Base-by-base conservation (phyloP, 2,797 vertebrate species). In the Tiaroga cobitis region DNA sequence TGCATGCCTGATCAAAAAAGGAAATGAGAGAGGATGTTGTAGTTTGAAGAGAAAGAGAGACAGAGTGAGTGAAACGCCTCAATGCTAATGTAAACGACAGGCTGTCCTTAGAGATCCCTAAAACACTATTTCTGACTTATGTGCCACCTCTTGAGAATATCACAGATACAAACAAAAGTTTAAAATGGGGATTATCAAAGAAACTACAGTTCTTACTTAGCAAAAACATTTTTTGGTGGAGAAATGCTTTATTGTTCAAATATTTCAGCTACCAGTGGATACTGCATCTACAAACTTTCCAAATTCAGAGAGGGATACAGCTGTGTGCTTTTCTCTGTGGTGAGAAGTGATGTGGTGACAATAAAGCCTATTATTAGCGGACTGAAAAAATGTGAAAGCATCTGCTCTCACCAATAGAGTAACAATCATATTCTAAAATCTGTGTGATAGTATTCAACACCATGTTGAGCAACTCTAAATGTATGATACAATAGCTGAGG, bases 1-100 rank as follows among this genome's bases (percentile, higher is more conserved):
- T 61, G 81, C 81, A 73, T 63, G 81, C 56, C 69, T 29, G 81
- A 74, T 82, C 69, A 82, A 74, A 82, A 74, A 39, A 63, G 70
- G 19, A 6, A 61, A 63, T 5, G 39, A 34, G 18, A 43, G 39
- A 46, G 19, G 26, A 63, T 65, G 51, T 76, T 61, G n/a, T 43
- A 32, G 49, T 72, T 72, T 41, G 34, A 18, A 80, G 43, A 68
- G 59, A 79, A 68, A 51, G 78, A 49, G 65, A 70, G 19, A 68
- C 61, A 37, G 49, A 56, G 39, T 19, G n/a, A 70, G 51, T 56
- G 24, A 70, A 72, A 43, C 6, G n/a, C 67, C 15, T 41, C 46
- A 81, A 6, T 56, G 67, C 34, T 56, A 37, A 69, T 69, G 29
- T 69, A 34, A 81, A 65, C 54, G 67, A 59, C 80, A 75, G 21